Conservation (phyloP, 2,888 invertebrate genomes). For the Harpalus rufipes region DNA sequence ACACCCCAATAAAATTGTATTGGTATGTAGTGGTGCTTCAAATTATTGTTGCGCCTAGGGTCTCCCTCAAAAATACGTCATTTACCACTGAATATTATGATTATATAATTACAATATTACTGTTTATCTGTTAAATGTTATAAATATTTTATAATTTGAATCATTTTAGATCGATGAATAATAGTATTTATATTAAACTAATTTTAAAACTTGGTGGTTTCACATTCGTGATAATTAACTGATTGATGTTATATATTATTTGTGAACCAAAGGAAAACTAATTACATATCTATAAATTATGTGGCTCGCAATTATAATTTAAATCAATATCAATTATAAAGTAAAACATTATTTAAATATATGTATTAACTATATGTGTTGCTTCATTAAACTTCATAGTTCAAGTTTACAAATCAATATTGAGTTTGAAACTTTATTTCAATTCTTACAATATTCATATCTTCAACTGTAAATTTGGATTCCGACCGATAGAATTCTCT, state of each 20-base stretch:
- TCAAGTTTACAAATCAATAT: constrained; percentile 6
- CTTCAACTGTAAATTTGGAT: background rate
- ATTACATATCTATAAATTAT: constrained; percentile 1
- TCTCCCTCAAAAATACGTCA: too few species aligned
- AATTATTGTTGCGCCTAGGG: too few species aligned
- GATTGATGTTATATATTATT: background rate
- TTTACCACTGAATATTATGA: too few species aligned
- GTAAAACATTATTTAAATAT: background rate
- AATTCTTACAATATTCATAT: constrained; percentile 1
- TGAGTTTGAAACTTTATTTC: background rate
- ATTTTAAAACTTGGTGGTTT: background rate
- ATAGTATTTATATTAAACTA: background rate
- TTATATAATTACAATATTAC: too few species aligned
- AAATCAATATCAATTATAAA: constrained; percentile 14
- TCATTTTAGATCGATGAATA: background rate
- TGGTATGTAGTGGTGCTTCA: too few species aligned
- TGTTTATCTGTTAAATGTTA: too few species aligned
- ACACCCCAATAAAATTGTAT: too few species aligned
- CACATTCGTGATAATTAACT: constrained; percentile 14
- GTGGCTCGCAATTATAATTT: background rate
- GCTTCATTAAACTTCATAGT: constrained; percentile 1
- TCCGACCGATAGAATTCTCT: background rate
- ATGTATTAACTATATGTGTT: background rate
- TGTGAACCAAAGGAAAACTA: constrained; percentile 14
- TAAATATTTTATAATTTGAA: too few species aligned